Percentiles rank a stretch among this genome's conserved stretches.
Conservation (phyloP, 2,888 invertebrate genomes). For the Torymus aiolomorphi region DNA sequence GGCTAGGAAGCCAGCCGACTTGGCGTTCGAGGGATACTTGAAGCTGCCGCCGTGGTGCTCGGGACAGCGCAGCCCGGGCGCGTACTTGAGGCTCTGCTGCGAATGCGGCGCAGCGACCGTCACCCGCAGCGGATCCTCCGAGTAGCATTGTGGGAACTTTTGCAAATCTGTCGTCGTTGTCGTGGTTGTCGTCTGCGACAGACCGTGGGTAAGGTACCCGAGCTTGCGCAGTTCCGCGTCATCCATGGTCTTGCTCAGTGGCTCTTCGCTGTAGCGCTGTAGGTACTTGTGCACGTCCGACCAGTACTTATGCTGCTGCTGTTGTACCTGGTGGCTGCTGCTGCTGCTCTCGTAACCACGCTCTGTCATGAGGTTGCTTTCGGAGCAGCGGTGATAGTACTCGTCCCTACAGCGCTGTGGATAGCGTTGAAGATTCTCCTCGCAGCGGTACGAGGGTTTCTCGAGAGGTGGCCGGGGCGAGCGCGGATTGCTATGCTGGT, state of each 20-base stretch:
- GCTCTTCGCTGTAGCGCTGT: constrained; percentile 69
- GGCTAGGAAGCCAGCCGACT: constrained; percentile 62
- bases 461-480: constrained; percentile 17
- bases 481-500: too few species aligned
- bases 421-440: constrained; percentile 71
- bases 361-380: constrained; percentile 69
- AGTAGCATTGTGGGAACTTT: constrained; percentile 71
- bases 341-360: constrained; percentile 62
- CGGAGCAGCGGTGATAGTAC: constrained; percentile 72
- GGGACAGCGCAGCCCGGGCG: constrained; percentile 39
- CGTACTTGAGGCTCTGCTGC: constrained; percentile 61
- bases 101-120: constrained; percentile 17
- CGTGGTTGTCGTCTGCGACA: constrained; percentile 14
- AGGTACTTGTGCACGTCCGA: constrained; percentile 69
- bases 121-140: constrained; percentile 68
- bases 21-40: constrained; percentile 19
- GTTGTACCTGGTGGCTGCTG: too few species aligned
- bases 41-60: constrained; percentile 35
- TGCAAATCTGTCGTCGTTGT: constrained; percentile 65
- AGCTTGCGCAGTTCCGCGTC: constrained; percentile 53
- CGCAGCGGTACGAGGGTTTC: constrained; percentile 68
- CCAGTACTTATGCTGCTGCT: constrained; percentile 64
- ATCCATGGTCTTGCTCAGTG: constrained; percentile 63
- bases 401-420: constrained; percentile 73
- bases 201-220: not conserved